phyloP scores from a whole-genome alignment of 2,888 invertebrate genomes.

The Tetranychus truncatus region DNA sequence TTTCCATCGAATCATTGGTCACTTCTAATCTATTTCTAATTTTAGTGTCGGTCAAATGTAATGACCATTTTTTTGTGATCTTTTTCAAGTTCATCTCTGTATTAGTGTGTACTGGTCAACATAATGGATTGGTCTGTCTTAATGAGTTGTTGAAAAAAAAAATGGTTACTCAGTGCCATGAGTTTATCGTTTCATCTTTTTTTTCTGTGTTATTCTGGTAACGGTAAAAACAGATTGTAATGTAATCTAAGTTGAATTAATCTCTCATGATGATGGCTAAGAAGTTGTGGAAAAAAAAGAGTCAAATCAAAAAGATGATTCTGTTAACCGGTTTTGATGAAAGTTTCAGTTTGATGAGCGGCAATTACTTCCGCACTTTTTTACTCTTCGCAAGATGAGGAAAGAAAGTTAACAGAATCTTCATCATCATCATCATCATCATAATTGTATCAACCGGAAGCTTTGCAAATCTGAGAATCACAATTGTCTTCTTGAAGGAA shows the following conservation, averaged over 20 bases:
- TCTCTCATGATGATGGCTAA: not conserved
- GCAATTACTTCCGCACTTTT: not conserved
- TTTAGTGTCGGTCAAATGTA: too few species aligned
- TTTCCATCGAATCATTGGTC: too few species aligned
- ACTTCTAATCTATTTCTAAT: too few species aligned
- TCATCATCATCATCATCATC: not conserved
- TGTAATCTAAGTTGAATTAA: not conserved
- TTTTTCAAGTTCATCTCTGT: too few species aligned
- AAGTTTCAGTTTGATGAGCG: not conserved
- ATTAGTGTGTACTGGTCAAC: too few species aligned
- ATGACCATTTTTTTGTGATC: too few species aligned
- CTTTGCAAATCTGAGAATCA: not conserved
- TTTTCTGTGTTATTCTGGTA: not conserved
- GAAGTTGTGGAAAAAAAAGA: not conserved
- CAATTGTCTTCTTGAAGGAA: not conserved
- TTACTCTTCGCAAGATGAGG: not conserved
- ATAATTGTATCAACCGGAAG: not conserved
- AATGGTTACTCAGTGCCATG: not conserved
- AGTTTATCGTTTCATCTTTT: not conserved
- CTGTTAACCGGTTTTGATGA: not conserved
- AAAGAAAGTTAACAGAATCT: not conserved
- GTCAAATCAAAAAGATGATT: not conserved
- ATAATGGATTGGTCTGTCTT: not conserved
- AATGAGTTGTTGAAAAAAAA: not conserved
- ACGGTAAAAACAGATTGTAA: not conserved